phyloP scores from a whole-genome alignment of 2,888 invertebrate species.

The Cistogaster globosa region DNA sequence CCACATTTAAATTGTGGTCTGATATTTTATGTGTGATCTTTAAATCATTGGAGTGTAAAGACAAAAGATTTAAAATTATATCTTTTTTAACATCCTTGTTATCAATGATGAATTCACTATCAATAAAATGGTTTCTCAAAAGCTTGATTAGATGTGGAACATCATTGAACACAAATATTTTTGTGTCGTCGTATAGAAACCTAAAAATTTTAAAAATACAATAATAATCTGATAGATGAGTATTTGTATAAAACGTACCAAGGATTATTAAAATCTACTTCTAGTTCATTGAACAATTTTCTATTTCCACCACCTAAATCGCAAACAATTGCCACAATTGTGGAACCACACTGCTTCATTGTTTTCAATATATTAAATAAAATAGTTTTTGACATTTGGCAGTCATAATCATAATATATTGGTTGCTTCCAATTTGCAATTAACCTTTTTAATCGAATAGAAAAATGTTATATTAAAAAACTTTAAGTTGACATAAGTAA shows the following conservation, averaged over 20 bases:
- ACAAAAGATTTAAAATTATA: constrained; percentile 44
- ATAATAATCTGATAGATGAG: constrained; percentile 2
- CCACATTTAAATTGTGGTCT: constrained; percentile 19
- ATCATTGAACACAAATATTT: constrained; percentile 63
- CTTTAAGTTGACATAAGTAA: constrained; percentile 15
- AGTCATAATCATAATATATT: constrained; percentile 64
- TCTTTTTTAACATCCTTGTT: constrained; percentile 30
- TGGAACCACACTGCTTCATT: constrained; percentile 37
- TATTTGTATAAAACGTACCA: constrained; percentile 27
- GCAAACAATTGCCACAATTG: constrained; percentile 50
- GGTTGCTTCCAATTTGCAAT: constrained; percentile 64
- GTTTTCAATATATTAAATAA: constrained; percentile 43
- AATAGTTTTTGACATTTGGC: constrained; percentile 53
- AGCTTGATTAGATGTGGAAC: constrained; percentile 63
- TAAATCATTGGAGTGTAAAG: constrained; percentile 17
- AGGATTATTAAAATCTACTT: constrained; percentile 41
- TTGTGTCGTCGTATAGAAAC: constrained; percentile 42
- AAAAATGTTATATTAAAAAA: neutral
- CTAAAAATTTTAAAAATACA: constrained; percentile 13
- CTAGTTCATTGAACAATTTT: constrained; percentile 47
- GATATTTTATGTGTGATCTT: constrained; percentile 41
- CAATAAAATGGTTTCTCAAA: constrained; percentile 63
- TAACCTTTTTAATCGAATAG: constrained; percentile 32
- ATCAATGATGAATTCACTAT: constrained; percentile 50
- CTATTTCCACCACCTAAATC: constrained; percentile 61